Evolutionary conservation across 2,888 invertebrate genomes (phyloP).

Genomic region (Heliconius hortense): DNA sequence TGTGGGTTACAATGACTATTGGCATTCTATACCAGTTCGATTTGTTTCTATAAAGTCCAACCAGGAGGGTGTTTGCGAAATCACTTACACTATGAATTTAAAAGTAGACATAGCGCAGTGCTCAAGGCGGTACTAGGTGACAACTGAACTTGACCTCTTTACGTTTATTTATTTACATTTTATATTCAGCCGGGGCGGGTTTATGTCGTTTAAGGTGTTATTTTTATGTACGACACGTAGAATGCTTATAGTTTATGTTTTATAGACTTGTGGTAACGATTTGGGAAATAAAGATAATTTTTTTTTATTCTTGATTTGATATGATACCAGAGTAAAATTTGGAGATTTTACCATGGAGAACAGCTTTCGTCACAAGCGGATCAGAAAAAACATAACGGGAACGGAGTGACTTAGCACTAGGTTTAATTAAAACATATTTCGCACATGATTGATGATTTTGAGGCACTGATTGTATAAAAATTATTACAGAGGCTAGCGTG

Average conservation of each 20-base stretch:
- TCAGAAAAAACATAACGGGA: background rate
- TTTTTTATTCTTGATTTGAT: too few species aligned
- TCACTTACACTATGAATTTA: constrained; percentile 50
- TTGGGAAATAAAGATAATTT: too few species aligned
- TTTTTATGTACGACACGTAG: constrained; percentile 33
- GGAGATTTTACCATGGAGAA: too few species aligned
- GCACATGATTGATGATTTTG: too few species aligned
- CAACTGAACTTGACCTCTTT: constrained; percentile 53
- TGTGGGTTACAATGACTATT: constrained; percentile 27
- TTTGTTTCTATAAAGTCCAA: constrained; percentile 46
- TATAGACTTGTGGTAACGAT: background rate
- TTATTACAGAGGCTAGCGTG: too few species aligned
- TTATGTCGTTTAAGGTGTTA: constrained; percentile 15
- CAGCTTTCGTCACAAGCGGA: too few species aligned
- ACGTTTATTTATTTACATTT: constrained; percentile 30
- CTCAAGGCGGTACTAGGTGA: constrained; percentile 43
- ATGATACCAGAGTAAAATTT: too few species aligned
- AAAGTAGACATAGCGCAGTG: constrained; percentile 42
- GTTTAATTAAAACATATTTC: too few species aligned
- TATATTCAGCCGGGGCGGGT: constrained; percentile 23
- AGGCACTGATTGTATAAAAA: too few species aligned
- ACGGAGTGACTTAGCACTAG: background rate
- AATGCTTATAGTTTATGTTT: background rate
- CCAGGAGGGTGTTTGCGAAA: constrained; percentile 48
- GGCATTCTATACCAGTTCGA: constrained; percentile 34